These are phyloP conservation scores for Zeus faber DNA, from an alignment of 2,113 vertebrate species.

Conservation along the genomic window DNA sequence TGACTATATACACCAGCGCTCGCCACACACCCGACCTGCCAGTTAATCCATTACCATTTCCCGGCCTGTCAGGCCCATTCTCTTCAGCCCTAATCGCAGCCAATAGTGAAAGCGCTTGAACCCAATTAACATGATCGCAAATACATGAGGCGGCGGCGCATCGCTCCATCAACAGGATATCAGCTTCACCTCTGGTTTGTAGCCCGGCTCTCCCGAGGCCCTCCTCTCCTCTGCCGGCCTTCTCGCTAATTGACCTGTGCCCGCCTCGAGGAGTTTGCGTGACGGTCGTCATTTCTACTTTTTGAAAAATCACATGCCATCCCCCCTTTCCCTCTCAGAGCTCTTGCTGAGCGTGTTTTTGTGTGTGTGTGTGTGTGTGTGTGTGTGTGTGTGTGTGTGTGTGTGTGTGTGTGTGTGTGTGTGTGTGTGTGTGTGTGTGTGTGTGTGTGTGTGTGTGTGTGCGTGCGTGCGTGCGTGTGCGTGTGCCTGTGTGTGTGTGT, in stretches of 20 bases:
- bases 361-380: conserved; percentile 1
- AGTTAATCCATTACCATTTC: conserved; percentile 51
- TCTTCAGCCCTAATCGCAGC: conserved; percentile 42
- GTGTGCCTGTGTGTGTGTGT: too few species aligned
- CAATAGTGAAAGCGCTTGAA: conserved; percentile 40
- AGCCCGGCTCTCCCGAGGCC: conserved; percentile 43
- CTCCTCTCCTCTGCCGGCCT: conserved; percentile 6
- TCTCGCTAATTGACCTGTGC: conserved; percentile 41
- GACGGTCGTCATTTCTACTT: conserved; percentile 10
- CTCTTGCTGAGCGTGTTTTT: neutral
- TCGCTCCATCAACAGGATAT: conserved; percentile 38
- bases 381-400: conserved; percentile 22
- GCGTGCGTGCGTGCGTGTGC: neutral
- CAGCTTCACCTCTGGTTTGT: conserved; percentile 50
- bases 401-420: conserved; percentile 13
- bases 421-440: conserved; percentile 2
- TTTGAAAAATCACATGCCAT: conserved; percentile 39
- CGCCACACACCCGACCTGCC: conserved; percentile 4
- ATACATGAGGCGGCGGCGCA: conserved; percentile 19
- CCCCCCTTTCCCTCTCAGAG: conserved; percentile 28
- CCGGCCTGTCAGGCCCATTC: conserved; percentile 36
- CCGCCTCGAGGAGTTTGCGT: conserved; percentile 33
- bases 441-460: conserved; percentile 5
- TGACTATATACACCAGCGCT: too few species aligned
- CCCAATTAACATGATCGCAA: conserved; percentile 28